Conservation (phyloP, 2,113 vertebrate species). For the Hippocampus mohnikei region DNA sequence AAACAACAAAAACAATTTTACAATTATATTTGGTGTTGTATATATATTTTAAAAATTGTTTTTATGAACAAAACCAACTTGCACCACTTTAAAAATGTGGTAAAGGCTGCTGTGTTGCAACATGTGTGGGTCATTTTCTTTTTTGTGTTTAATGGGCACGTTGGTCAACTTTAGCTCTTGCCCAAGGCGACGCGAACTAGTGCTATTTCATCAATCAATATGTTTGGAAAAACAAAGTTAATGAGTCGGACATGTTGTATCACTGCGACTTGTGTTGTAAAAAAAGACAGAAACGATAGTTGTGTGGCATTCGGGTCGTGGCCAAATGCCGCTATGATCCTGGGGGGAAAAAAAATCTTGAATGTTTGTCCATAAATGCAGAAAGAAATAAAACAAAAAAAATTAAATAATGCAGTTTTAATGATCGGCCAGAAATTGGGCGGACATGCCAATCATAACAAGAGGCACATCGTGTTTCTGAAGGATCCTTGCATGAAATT, state of each 20-base stretch:
- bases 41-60: no score
- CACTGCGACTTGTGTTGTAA: neutral
- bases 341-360: neutral
- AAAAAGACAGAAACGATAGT: neutral
- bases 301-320: neutral
- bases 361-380: neutral
- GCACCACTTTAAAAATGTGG: neutral
- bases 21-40: no score
- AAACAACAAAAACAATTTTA: no score
- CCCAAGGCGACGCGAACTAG: neutral
- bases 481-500: no score
- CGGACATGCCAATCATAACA: neutral
- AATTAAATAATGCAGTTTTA: neutral
- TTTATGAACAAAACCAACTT: no score
- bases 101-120: neutral
- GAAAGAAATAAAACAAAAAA: no score
- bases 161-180: neutral
- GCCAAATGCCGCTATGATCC: neutral
- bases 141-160: neutral
- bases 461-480: neutral
- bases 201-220: neutral
- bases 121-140: neutral
- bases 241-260: neutral
- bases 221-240: slow-evolving; percentile 2
- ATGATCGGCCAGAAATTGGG: neutral